Evolutionary conservation across 2,888 invertebrate species (phyloP).

Genomic region (Euclidia mi): DNA sequence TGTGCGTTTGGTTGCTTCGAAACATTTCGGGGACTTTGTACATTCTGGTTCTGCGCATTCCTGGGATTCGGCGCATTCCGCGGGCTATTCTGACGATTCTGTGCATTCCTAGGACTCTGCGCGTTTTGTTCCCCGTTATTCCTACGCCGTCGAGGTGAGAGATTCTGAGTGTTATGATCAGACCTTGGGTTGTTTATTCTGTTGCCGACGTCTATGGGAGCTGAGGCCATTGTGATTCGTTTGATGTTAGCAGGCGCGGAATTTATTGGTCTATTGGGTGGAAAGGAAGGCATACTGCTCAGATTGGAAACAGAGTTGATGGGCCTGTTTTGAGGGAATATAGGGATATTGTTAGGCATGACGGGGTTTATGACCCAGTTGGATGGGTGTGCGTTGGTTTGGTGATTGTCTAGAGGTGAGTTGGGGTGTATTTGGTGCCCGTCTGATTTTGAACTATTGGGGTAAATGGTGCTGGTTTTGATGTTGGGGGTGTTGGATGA

Average conservation of each 20-base stretch:
- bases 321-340: neutral
- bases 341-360: neutral
- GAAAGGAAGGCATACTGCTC: neutral
- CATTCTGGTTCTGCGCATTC: too few species aligned
- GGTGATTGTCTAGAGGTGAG: too few species aligned
- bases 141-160: conserved; percentile 11
- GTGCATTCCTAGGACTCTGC: conserved; percentile 5
- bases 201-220: neutral
- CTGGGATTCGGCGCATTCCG: neutral
- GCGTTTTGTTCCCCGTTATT: neutral
- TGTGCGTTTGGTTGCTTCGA: neutral
- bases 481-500: conserved; percentile 11
- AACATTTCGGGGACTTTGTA: conserved; percentile 4
- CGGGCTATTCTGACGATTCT: neutral
- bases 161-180: neutral
- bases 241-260: neutral
- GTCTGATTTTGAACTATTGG: neutral
- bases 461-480: neutral
- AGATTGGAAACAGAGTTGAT: neutral
- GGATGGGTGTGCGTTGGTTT: too few species aligned
- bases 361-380: too few species aligned
- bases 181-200: neutral
- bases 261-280: conserved; percentile 5
- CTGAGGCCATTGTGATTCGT: neutral
- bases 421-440: too few species aligned